A percentile compares a stretch with the other conserved stretches of the same genome.
phyloP scores from a whole-genome alignment of 2,113 vertebrate species.

The zebrafish (Danio rerio) region GRCz12tu NC_133177.1:10887501-10888000 shows the following conservation, averaged over 20 bases:
- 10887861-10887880: background rate
- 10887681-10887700: background rate
- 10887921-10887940: no score
- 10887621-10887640: background rate
- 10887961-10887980: background rate
- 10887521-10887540: background rate
- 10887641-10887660: background rate
- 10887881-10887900: background rate
- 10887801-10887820: background rate
- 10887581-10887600: no score
- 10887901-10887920: background rate
- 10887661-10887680: background rate
- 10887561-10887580: background rate
- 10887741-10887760: background rate
- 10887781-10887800: background rate
- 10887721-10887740: background rate
- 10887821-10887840: conserved; percentile 26
- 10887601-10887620: background rate
- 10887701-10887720: background rate
- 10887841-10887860: background rate
- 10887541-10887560: background rate
- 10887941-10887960: background rate
- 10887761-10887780: background rate
- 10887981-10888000: background rate
- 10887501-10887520: conserved; percentile 1